Conservation (phyloP, 2,888 invertebrate genomes). For the Abrostola tripartita region DNA sequence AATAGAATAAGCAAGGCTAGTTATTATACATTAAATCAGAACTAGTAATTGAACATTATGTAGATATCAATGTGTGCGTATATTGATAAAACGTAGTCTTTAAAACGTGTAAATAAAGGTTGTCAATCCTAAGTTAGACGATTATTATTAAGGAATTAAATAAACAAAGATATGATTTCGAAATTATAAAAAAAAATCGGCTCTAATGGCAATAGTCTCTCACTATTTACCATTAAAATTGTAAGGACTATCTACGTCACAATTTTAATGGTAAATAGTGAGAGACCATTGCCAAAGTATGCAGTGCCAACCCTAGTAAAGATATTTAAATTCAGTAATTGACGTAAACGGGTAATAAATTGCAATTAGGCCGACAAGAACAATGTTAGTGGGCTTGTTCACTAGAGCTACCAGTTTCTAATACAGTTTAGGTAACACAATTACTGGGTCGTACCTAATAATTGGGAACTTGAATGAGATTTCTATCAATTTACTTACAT, state of each 20-base stretch:
- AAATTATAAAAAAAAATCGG: no score
- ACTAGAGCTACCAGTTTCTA: slow-evolving; percentile 27
- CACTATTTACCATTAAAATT: not conserved
- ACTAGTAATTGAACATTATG: no score
- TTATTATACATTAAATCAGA: no score
- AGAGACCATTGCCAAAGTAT: not conserved
- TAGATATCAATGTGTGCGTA: not conserved
- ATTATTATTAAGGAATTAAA: not conserved
- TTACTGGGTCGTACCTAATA: slow-evolving; percentile 37
- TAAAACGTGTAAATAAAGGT: not conserved
- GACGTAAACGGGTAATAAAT: slow-evolving; percentile 52
- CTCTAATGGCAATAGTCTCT: not conserved
- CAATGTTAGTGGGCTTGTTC: slow-evolving; percentile 37
- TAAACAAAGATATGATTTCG: no score
- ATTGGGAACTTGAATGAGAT: slow-evolving; percentile 38
- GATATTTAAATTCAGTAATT: slow-evolving; percentile 52
- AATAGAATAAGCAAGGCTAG: not conserved
- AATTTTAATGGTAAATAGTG: not conserved
- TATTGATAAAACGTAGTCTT: not conserved
- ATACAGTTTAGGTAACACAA: slow-evolving; percentile 38
- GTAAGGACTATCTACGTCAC: not conserved
- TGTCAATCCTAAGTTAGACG: not conserved
- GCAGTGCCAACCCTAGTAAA: slow-evolving; percentile 25
- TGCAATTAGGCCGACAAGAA: slow-evolving; percentile 51
- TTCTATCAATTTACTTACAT: slow-evolving; percentile 26